Evolutionary conservation across 2,113 vertebrate genomes (phyloP).

Genomic region (Apteryx owenii): DNA sequence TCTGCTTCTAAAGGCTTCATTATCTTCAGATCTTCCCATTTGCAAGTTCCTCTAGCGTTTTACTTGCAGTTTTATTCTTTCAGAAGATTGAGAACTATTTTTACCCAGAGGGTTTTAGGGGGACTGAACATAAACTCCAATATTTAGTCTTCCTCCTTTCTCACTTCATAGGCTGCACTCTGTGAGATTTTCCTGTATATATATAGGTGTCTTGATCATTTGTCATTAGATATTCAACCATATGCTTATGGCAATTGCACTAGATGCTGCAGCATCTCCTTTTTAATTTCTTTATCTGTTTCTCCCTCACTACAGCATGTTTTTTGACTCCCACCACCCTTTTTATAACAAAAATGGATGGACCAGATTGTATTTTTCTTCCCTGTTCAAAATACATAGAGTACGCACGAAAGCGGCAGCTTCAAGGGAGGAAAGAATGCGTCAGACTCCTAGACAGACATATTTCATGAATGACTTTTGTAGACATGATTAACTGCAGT

Average conservation of each 20-base stretch:
- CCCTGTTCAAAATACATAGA: background rate
- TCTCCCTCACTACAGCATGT: background rate
- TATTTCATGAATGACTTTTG: rapidly evolving
- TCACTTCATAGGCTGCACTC: background rate
- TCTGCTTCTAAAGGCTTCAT: background rate
- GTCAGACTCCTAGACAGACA: background rate
- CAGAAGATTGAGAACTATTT: background rate
- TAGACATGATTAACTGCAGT: background rate
- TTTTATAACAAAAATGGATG: background rate
- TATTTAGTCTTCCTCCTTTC: background rate
- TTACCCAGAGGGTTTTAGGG: background rate
- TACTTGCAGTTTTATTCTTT: background rate
- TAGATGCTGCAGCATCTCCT: background rate
- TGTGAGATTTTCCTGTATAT: background rate
- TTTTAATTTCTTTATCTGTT: background rate
- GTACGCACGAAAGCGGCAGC: background rate
- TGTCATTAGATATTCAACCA: background rate
- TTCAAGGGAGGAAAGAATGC: background rate
- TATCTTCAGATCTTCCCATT: background rate
- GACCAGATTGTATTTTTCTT: rapidly evolving
- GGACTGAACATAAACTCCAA: background rate
- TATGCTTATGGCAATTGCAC: background rate
- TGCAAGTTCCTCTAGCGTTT: background rate
- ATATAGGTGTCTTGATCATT: background rate
- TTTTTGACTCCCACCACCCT: background rate